A percentile compares a stretch with the other conserved stretches of the same genome.
Evolutionary conservation across 1,140 invertebrate species (phyloP).

Genomic region (Maconellicoccus hirsutus): DNA sequence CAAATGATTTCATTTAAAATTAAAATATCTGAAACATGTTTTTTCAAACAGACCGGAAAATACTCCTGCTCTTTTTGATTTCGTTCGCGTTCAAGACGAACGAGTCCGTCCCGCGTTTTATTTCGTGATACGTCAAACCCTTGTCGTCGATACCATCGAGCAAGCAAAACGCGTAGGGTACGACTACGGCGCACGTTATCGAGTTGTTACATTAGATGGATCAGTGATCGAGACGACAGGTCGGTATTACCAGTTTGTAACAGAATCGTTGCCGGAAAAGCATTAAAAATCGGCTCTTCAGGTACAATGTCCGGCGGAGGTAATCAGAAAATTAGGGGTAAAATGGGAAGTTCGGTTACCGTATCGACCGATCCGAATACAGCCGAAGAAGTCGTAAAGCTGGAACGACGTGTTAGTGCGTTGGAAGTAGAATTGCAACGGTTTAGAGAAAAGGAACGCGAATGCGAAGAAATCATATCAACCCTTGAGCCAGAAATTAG

Average conservation of each 20-base stretch:
- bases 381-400: constrained; percentile 40
- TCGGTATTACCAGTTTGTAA: constrained; percentile 32
- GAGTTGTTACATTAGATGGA: constrained; percentile 84
- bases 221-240: constrained; percentile 81
- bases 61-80: constrained; percentile 77
- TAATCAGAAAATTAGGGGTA: constrained; percentile 46
- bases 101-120: constrained; percentile 78
- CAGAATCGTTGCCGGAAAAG: not conserved
- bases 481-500: constrained; percentile 31
- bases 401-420: constrained; percentile 40
- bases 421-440: constrained; percentile 36
- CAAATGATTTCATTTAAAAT: too few relatives aligned
- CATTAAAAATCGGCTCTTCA: constrained; percentile 25
- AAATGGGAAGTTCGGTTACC: constrained; percentile 62
- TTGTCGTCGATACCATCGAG: constrained; percentile 77
- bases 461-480: not conserved
- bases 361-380: constrained; percentile 42
- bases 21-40: not conserved
- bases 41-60: constrained; percentile 62
- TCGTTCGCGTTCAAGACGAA: constrained; percentile 71
- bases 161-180: constrained; percentile 85
- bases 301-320: constrained; percentile 94
- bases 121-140: constrained; percentile 72
- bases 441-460: not conserved
- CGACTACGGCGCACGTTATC: constrained; percentile 49